Conservation (phyloP, 1,140 invertebrate species). For the Apis dorsata region DNA sequence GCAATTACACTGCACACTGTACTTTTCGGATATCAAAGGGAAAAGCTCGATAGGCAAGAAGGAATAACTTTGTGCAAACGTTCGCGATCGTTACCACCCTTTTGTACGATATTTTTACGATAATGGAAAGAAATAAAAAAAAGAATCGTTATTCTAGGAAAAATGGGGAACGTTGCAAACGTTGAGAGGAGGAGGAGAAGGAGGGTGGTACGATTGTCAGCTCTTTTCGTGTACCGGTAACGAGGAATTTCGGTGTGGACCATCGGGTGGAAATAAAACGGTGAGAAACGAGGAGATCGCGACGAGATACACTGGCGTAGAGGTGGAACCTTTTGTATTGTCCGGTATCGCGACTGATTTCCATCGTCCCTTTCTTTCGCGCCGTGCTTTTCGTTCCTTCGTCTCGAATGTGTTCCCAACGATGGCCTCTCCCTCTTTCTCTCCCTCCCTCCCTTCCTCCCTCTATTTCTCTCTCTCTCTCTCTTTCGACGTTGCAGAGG, state of each 20-base stretch:
- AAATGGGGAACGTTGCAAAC: background rate
- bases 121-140: background rate
- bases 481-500: background rate
- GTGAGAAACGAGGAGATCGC: slow-evolving; percentile 56
- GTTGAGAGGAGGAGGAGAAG: background rate
- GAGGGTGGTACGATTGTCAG: background rate
- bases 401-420: background rate
- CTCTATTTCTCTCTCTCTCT: background rate
- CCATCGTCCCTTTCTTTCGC: background rate
- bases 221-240: background rate
- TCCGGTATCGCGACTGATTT: slow-evolving; percentile 66
- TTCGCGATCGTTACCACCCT: background rate
- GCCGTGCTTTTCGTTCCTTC: background rate
- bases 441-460: background rate
- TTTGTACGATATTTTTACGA: background rate
- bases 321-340: slow-evolving; percentile 71
- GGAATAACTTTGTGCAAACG: no score
- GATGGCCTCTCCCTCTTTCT: slow-evolving; percentile 3
- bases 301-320: slow-evolving; percentile 63
- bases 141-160: background rate
- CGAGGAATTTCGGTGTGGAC: slow-evolving; percentile 2
- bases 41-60: no score
- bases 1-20: no score
- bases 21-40: no score
- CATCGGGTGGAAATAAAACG: slow-evolving; percentile 57